phyloP scores from a whole-genome alignment of 2,113 vertebrate genomes.

The Pitta sordida region DNA sequence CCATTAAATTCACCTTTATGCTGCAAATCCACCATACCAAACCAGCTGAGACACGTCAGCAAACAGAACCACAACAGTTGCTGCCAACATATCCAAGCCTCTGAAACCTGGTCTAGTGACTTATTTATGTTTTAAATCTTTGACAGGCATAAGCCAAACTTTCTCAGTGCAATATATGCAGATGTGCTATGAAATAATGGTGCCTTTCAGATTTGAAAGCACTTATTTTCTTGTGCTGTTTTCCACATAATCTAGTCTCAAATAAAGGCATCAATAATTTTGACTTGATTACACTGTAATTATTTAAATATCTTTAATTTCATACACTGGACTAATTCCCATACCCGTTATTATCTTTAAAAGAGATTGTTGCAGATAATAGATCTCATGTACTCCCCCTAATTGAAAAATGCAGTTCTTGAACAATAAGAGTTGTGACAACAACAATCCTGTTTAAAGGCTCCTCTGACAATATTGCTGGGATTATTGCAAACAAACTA shows the following conservation, averaged over 20 bases:
- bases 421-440: constrained; percentile 48
- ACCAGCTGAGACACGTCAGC: background rate
- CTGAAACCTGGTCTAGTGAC: background rate
- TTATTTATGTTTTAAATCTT: background rate
- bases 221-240: constrained; percentile 61
- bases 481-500: constrained; percentile 21
- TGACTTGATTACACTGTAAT: constrained; percentile 77
- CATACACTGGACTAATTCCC: constrained; percentile 69
- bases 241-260: constrained; percentile 64
- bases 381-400: constrained; percentile 51
- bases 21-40: background rate
- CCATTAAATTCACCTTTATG: background rate
- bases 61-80: background rate
- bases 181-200: constrained; percentile 36
- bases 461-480: background rate
- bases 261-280: constrained; percentile 75
- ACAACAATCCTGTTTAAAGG: constrained; percentile 47
- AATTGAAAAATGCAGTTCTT: constrained; percentile 69
- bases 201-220: constrained; percentile 65
- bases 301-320: constrained; percentile 79
- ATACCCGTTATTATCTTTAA: constrained; percentile 65
- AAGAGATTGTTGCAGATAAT: constrained; percentile 69
- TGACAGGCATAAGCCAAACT: background rate
- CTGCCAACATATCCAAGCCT: background rate
- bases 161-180: constrained; percentile 9